Evolutionary conservation across 2,888 invertebrate genomes (phyloP).

Genomic region (Lypha dubia): DNA sequence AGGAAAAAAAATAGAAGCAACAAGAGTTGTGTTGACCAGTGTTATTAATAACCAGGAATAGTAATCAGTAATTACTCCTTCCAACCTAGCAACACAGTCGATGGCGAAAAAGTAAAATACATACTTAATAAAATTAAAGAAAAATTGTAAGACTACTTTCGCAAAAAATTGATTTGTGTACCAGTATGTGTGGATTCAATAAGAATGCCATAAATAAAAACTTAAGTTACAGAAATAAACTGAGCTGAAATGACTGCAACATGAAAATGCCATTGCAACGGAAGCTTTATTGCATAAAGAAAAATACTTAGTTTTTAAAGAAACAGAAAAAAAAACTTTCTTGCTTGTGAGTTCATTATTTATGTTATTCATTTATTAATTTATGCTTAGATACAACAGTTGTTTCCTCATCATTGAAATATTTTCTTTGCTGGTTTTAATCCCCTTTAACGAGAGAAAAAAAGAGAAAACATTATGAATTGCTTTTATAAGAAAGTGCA

Average conservation of each 20-base stretch:
- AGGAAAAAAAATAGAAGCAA: too few species aligned
- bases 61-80: too few species aligned
- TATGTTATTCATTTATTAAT: slow-evolving; percentile 39
- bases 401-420: slow-evolving; percentile 34
- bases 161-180: slow-evolving; percentile 25
- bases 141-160: not conserved
- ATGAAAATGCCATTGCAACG: slow-evolving; percentile 30
- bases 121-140: not conserved
- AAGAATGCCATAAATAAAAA: slow-evolving; percentile 60
- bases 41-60: too few species aligned
- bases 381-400: slow-evolving; percentile 26
- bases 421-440: not conserved
- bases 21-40: too few species aligned
- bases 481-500: not conserved
- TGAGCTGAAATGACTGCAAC: not conserved
- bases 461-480: not conserved
- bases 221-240: slow-evolving; percentile 30
- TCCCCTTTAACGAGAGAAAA: not conserved
- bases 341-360: slow-evolving; percentile 10
- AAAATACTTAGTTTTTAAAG: slow-evolving; percentile 14
- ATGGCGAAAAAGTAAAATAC: too few species aligned
- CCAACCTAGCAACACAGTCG: too few species aligned
- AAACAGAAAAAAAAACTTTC: not conserved
- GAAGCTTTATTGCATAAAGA: slow-evolving; percentile 49
- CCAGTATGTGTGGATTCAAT: slow-evolving; percentile 30